phyloP scores from a whole-genome alignment of 2,888 invertebrate genomes.

The Rhaphigaster nebulosa region DNA sequence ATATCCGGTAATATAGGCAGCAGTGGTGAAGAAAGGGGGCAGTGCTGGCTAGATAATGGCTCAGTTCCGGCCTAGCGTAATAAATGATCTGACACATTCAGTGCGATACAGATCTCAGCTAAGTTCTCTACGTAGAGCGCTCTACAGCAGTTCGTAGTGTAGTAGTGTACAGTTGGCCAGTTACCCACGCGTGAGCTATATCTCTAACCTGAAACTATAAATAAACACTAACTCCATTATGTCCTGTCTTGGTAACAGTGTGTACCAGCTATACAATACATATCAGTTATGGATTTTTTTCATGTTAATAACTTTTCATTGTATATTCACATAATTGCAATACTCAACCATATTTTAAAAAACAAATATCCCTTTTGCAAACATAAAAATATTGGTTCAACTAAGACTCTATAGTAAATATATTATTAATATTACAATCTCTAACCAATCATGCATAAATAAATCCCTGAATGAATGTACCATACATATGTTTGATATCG shows the following conservation, averaged over 20 bases:
- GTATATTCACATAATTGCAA: no score
- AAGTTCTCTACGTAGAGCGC: not conserved
- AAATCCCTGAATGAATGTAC: no score
- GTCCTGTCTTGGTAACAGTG: not conserved
- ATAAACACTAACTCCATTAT: not conserved
- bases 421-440: no score
- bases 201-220: not conserved
- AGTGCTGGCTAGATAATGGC: not conserved
- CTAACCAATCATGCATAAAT: no score
- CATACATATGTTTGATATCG: no score
- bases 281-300: no score
- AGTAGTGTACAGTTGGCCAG: not conserved
- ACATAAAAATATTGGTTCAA: no score
- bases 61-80: not conserved
- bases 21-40: constrained; percentile 24
- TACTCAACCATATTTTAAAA: no score
- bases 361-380: no score
- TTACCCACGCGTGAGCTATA: not conserved
- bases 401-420: no score
- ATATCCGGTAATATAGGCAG: constrained; percentile 30
- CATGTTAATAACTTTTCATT: no score
- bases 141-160: not conserved
- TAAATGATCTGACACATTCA: not conserved
- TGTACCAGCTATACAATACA: not conserved
- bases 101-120: constrained; percentile 1